phyloP scores from a whole-genome alignment of 2,888 invertebrate genomes.

The Plutella xylostella region DNA sequence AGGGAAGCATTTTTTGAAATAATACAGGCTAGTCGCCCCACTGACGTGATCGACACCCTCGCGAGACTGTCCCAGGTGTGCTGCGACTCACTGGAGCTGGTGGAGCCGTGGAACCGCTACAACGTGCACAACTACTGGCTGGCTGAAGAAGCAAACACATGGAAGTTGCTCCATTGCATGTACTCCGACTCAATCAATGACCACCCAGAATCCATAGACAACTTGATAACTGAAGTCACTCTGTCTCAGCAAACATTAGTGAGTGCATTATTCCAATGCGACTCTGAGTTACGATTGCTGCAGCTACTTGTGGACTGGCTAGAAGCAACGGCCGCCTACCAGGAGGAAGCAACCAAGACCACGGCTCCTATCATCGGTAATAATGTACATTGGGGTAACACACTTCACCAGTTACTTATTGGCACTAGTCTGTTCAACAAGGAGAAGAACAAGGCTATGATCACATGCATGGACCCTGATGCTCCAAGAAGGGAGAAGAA shows the following conservation, averaged over 20 bases:
- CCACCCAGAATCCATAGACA: slow-evolving; percentile 64
- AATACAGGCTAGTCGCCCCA: slow-evolving; percentile 49
- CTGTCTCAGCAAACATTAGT: slow-evolving; percentile 52
- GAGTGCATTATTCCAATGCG: slow-evolving; percentile 49
- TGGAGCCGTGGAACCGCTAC: slow-evolving; percentile 62
- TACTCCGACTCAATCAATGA: slow-evolving; percentile 82
- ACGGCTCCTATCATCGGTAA: slow-evolving; percentile 54
- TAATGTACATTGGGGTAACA: slow-evolving; percentile 92
- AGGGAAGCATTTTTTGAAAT: slow-evolving; percentile 60
- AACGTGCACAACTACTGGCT: slow-evolving; percentile 70
- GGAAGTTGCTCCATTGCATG: slow-evolving; percentile 85
- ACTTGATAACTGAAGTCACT: slow-evolving; percentile 47
- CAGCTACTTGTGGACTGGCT: slow-evolving; percentile 94
- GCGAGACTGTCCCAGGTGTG: slow-evolving; percentile 74
- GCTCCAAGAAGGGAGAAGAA: slow-evolving; percentile 84
- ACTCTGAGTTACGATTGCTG: slow-evolving; percentile 73
- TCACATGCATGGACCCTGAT: slow-evolving; percentile 88
- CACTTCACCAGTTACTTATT: slow-evolving; percentile 79
- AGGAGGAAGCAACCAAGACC: slow-evolving; percentile 71
- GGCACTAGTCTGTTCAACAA: slow-evolving; percentile 59
- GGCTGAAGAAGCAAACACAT: slow-evolving; percentile 88
- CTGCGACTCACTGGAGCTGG: slow-evolving; percentile 68
- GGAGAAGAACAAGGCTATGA: slow-evolving; percentile 54
- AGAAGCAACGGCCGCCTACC: slow-evolving; percentile 86
- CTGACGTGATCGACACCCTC: slow-evolving; percentile 71